Percentiles rank a stretch among this genome's conserved stretches.
These are phyloP conservation scores for Geopemphigus sp. DNA, from an alignment of 1,140 invertebrate genomes.

Conservation along the genomic window DNA sequence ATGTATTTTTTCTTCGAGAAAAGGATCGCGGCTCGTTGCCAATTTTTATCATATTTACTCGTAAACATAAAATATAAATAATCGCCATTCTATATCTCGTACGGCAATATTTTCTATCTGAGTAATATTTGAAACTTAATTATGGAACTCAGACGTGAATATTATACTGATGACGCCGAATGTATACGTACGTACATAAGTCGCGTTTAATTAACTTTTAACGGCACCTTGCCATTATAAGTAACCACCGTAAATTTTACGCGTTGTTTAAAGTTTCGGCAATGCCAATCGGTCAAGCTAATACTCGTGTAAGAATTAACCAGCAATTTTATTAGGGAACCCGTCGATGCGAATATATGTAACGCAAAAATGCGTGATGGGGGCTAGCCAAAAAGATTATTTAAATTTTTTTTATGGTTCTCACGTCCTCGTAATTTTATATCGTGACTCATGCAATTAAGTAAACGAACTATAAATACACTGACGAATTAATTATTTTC, in stretches of 20 bases:
- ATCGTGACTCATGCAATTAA: not conserved
- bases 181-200: not conserved
- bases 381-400: not conserved
- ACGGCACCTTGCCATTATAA: too few relatives aligned
- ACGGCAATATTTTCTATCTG: constrained; percentile 20
- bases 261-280: too few relatives aligned
- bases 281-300: too few relatives aligned
- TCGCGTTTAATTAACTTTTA: too few relatives aligned
- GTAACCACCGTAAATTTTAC: too few relatives aligned
- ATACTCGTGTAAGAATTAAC: too few relatives aligned
- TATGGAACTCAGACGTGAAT: constrained; percentile 28
- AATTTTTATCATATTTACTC: not conserved
- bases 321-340: too few relatives aligned
- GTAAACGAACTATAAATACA: not conserved
- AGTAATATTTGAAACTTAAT: constrained; percentile 16
- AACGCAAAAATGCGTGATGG: not conserved
- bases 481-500: too few relatives aligned
- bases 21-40: not conserved
- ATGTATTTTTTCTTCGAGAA: not conserved
- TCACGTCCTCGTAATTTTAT: not conserved
- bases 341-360: not conserved
- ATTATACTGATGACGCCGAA: not conserved
- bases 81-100: not conserved
- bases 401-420: not conserved
- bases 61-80: not conserved